Evolutionary conservation across 2,113 vertebrate genomes (phyloP).

Genomic region (Mugil cephalus): DNA sequence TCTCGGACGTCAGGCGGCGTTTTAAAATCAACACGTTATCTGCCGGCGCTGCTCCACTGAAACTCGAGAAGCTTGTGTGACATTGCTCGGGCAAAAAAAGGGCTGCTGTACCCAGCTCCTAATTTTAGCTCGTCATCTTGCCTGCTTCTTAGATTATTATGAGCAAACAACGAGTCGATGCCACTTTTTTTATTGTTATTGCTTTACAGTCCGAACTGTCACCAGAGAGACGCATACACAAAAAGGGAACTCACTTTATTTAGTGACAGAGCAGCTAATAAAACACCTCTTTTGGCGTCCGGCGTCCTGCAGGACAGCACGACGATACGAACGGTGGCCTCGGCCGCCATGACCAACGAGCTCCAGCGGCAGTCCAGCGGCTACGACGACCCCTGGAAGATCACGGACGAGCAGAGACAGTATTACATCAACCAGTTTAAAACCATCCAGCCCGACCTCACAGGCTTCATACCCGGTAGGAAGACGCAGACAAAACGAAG

Average conservation of each 20-base stretch:
- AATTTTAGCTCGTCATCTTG: constrained; percentile 14
- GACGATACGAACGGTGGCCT: constrained; percentile 93
- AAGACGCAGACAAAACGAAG: background rate
- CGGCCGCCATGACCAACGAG: constrained; percentile 92
- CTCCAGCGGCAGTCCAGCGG: constrained; percentile 97
- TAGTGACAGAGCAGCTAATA: too few relatives aligned
- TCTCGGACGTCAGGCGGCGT: constrained; percentile 13
- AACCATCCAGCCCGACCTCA: constrained; percentile 98
- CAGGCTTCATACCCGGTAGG: constrained; percentile 98
- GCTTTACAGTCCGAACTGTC: background rate
- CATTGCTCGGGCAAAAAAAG: constrained; percentile 9
- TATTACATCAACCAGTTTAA: constrained; percentile 99
- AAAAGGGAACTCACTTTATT: background rate
- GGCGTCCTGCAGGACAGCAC: constrained; percentile 82
- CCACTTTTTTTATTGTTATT: background rate
- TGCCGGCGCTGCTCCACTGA: background rate
- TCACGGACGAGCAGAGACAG: constrained; percentile 99
- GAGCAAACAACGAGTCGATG: background rate
- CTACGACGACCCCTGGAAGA: constrained; percentile 99
- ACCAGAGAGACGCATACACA: too few relatives aligned
- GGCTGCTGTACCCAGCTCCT: background rate
- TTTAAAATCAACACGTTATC: constrained; percentile 19
- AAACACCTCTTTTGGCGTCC: background rate
- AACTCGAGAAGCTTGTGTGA: constrained; percentile 16
- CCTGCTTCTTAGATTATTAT: constrained; percentile 1